Percentiles rank a stretch among this genome's conserved stretches.
Conservation (phyloP, 2,797 vertebrate genomes). For the Orestias chungarensis region DNA sequence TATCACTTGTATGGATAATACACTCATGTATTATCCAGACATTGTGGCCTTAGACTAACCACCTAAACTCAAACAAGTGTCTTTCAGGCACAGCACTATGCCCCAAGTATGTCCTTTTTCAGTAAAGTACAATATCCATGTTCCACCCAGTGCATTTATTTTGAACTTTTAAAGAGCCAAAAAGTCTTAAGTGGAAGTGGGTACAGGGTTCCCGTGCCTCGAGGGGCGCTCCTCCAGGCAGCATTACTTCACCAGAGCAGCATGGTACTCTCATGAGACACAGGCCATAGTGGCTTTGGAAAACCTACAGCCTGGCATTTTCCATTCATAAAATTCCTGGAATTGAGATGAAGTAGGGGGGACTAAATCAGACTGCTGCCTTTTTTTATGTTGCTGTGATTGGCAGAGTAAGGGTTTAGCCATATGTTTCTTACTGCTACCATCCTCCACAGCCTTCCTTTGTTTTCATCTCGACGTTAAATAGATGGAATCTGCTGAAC, state of each 20-base stretch:
- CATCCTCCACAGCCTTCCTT: constrained; percentile 55
- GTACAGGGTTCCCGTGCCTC: constrained; percentile 26
- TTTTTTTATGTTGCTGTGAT: constrained; percentile 53
- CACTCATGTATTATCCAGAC: constrained; percentile 44
- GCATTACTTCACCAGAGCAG: constrained; percentile 65
- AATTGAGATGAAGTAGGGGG: constrained; percentile 66
- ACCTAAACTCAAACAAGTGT: constrained; percentile 13
- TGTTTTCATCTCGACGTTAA: constrained; percentile 64
- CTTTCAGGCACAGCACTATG: background rate
- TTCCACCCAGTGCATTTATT: background rate
- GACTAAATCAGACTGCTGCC: constrained; percentile 67
- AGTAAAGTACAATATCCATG: background rate
- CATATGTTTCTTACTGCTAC: constrained; percentile 63
- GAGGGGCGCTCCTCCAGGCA: constrained; percentile 46
- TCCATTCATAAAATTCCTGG: constrained; percentile 80
- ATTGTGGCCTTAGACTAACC: constrained; percentile 18
- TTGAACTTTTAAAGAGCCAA: constrained; percentile 12
- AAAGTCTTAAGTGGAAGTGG: constrained; percentile 32
- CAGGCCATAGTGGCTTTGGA: constrained; percentile 66
- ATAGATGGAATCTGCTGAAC: constrained; percentile 60
- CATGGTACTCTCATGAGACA: constrained; percentile 66
- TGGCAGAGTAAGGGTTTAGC: constrained; percentile 59
- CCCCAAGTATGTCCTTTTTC: background rate
- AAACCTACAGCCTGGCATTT: constrained; percentile 73
- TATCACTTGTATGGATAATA: too few relatives aligned